These are phyloP conservation scores for Chloroceryle inda DNA, from an alignment of 2,797 vertebrate genomes.

Conservation along the genomic window DNA sequence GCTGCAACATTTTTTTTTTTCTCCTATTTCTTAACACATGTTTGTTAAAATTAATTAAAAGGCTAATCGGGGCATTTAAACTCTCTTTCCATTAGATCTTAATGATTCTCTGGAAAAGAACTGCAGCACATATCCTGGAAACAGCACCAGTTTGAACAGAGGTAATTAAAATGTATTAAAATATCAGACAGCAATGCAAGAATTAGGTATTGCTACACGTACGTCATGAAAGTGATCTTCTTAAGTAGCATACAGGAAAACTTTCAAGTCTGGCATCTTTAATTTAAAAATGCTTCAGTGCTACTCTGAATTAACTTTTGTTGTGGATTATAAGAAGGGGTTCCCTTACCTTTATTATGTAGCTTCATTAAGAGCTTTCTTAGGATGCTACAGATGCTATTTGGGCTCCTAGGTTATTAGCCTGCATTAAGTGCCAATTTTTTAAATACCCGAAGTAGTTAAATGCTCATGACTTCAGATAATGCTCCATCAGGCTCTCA, in stretches of 20 bases:
- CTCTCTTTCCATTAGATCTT: neutral
- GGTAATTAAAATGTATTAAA: constrained; percentile 42
- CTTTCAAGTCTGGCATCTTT: neutral
- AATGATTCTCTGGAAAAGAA: rapidly evolving
- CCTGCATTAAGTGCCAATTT: neutral
- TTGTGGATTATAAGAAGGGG: neutral
- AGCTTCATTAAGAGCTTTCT: neutral
- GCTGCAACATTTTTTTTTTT: neutral
- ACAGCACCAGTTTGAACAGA: neutral
- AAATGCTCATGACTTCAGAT: neutral
- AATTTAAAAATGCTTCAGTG: neutral
- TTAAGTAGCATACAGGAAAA: neutral
- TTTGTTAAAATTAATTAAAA: neutral
- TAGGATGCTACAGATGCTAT: neutral
- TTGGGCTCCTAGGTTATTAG: neutral
- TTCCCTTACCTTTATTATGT: neutral
- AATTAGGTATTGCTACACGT: neutral
- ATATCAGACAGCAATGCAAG: neutral
- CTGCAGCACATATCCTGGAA: neutral
- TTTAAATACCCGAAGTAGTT: neutral
- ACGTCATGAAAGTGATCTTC: neutral
- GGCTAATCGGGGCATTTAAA: neutral
- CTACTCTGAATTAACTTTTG: neutral
- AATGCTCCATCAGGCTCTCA: neutral
- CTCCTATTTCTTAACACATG: neutral